Evolutionary conservation across 2,113 vertebrate genomes (phyloP).

Genomic region (Theristicus caerulescens): DNA sequence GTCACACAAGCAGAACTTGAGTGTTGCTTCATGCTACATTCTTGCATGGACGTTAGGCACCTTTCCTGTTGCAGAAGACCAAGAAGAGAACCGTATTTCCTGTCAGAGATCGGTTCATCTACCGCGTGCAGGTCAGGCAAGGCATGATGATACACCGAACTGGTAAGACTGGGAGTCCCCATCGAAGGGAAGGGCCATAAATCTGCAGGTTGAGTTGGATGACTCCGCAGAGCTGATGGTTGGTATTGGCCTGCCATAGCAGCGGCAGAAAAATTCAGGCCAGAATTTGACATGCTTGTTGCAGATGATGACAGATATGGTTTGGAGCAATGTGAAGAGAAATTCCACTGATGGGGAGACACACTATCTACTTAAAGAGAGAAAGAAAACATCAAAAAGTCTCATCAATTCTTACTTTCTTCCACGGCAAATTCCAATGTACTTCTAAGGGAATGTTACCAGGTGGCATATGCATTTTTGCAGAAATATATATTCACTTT

Average conservation of each 20-base stretch:
- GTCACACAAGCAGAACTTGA: conserved; percentile 52
- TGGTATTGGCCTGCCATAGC: conserved; percentile 39
- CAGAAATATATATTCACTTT: background rate
- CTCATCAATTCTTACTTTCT: background rate
- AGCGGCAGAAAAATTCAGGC: background rate
- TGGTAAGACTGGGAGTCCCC: background rate
- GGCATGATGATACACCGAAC: conserved; percentile 22
- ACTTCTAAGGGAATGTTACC: background rate
- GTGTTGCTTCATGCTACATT: conserved; percentile 74
- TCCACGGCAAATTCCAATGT: background rate
- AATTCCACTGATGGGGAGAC: conserved; percentile 70
- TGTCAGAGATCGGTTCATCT: conserved; percentile 59
- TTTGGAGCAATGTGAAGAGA: conserved; percentile 71
- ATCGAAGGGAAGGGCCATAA: conserved; percentile 68
- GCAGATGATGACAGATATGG: conserved; percentile 36
- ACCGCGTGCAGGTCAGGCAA: conserved; percentile 36
- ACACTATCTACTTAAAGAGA: conserved; percentile 55
- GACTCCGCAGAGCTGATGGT: conserved; percentile 13
- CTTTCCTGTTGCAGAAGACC: conserved; percentile 84
- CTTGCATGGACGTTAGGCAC: conserved; percentile 66
- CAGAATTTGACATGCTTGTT: conserved; percentile 1
- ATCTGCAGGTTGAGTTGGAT: conserved; percentile 30
- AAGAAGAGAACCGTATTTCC: conserved; percentile 81
- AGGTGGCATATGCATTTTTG: background rate
- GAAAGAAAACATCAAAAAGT: background rate